Percentiles rank a stretch among this genome's conserved stretches.
Evolutionary conservation across 2,797 vertebrate genomes (phyloP).

Genomic region (Coregonus ussuriensis): DNA sequence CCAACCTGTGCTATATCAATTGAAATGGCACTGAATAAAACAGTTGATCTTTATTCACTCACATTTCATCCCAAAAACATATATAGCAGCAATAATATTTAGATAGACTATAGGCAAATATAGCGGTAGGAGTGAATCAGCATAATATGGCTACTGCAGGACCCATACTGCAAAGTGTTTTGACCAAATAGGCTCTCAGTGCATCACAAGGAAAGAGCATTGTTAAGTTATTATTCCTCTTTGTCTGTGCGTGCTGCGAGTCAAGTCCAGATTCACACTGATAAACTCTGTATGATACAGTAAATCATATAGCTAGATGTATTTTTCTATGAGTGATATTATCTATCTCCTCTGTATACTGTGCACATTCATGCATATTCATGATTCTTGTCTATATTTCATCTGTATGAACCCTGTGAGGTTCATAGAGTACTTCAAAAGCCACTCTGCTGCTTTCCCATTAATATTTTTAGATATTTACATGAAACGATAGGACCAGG

Average conservation of each 20-base stretch:
- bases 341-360: constrained; percentile 47
- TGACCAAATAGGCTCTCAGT: not conserved
- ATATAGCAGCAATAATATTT: not conserved
- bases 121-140: too few relatives aligned
- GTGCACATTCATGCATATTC: constrained; percentile 57
- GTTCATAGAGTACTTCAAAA: constrained; percentile 17
- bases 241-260: not conserved
- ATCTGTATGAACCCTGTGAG: constrained; percentile 55
- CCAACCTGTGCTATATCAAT: not conserved
- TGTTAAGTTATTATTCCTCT: constrained; percentile 12
- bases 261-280: constrained; percentile 21
- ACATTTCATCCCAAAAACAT: not conserved
- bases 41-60: constrained; percentile 11
- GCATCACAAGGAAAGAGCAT: not conserved
- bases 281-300: constrained; percentile 28
- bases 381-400: constrained; percentile 51
- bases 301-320: constrained; percentile 56
- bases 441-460: not conserved
- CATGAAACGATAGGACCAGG: not conserved
- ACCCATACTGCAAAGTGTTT: not conserved
- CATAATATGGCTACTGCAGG: not conserved
- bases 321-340: constrained; percentile 43
- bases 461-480: not conserved
- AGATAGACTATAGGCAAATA: not conserved
- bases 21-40: not conserved